Evolutionary conservation across 1,140 invertebrate genomes (phyloP).

Genomic region (Rhynchophorus ferrugineus): DNA sequence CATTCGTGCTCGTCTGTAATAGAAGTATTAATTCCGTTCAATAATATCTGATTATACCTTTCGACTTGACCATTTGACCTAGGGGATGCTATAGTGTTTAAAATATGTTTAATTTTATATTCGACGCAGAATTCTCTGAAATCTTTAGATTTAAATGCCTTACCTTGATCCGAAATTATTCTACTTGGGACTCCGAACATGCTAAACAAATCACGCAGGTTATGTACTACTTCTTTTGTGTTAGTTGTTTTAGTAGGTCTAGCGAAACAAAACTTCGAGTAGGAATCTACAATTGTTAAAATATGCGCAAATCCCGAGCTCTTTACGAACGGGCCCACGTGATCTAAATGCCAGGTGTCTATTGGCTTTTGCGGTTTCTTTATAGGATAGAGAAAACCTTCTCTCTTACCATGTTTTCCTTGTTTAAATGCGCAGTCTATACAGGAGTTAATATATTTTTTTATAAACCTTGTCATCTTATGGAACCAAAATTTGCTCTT

Average conservation of each 20-base stretch:
- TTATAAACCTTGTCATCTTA: background rate
- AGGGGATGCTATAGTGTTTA: background rate
- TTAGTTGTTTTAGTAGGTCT: conserved; percentile 8
- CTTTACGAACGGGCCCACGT: conserved; percentile 26
- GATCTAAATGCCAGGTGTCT: conserved; percentile 26
- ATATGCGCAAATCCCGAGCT: conserved; percentile 6
- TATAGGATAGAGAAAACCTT: conserved; percentile 3
- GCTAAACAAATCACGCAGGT: background rate
- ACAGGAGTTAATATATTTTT: background rate
- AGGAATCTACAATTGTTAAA: conserved; percentile 37
- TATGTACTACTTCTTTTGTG: background rate
- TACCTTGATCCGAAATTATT: conserved; percentile 4
- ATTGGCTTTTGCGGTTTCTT: conserved; percentile 12
- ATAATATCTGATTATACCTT: background rate
- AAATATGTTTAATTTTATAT: conserved; percentile 3
- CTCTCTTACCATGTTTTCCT: background rate
- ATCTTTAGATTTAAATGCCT: background rate
- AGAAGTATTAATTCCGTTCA: conserved; percentile 3
- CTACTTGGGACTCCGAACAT: background rate
- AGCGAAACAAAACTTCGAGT: conserved; percentile 29
- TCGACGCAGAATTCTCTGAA: background rate
- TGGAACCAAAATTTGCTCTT: background rate
- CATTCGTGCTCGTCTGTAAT: conserved; percentile 1
- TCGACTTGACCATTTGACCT: conserved; percentile 2
- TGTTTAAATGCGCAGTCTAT: background rate